phyloP scores from a whole-genome alignment of 2,797 vertebrate genomes.

The Danio choprae region DNA sequence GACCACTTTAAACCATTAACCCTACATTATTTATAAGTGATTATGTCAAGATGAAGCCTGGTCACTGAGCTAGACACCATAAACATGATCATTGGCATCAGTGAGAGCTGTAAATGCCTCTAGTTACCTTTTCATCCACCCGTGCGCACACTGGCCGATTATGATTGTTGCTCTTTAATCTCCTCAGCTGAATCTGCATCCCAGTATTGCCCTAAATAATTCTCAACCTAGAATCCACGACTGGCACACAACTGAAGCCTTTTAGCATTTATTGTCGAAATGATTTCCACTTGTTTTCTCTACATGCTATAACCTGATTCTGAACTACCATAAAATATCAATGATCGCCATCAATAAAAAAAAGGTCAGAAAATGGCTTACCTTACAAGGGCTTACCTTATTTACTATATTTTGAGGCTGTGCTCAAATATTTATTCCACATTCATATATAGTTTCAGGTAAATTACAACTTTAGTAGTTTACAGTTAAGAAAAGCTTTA shows the following conservation, averaged over 20 bases:
- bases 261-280: neutral
- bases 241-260: neutral
- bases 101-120: neutral
- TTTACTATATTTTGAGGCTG: neutral
- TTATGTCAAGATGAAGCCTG: neutral
- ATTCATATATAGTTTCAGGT: no score
- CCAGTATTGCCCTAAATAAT: constrained; percentile 46
- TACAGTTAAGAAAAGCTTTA: neutral
- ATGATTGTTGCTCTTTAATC: constrained; percentile 44
- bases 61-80: constrained; percentile 2
- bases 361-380: neutral
- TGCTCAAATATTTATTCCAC: neutral
- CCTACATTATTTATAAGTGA: neutral
- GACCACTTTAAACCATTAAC: neutral
- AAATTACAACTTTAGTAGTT: neutral
- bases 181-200: constrained; percentile 37
- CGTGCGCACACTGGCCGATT: constrained; percentile 23
- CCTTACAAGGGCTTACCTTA: neutral
- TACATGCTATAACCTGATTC: neutral
- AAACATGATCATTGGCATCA: neutral
- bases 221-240: constrained; percentile 30
- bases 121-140: constrained; percentile 28
- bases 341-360: neutral
- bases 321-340: no score
- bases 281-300: neutral